phyloP scores from a whole-genome alignment of 2,888 invertebrate species.

The Netelia fuscicornis region DNA sequence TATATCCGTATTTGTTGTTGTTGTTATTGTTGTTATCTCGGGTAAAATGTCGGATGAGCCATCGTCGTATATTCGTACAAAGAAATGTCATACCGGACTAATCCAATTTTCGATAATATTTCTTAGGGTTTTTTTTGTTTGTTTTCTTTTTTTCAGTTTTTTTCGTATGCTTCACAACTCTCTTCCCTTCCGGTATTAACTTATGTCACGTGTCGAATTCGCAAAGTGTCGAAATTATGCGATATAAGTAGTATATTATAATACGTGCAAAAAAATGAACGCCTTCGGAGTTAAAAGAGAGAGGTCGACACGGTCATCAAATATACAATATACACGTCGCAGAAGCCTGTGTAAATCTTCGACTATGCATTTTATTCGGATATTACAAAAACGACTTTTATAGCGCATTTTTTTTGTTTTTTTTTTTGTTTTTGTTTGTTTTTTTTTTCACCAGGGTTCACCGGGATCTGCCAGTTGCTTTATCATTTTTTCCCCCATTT shows the following conservation, averaged over 20 bases:
- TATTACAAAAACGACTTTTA: conserved; percentile 82
- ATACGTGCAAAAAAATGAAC: no score
- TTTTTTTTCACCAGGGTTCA: conserved; percentile 69
- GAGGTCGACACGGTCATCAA: conserved; percentile 52
- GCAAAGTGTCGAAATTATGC: no score
- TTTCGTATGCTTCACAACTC: conserved; percentile 34
- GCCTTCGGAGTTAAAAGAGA: no score
- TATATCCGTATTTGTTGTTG: neutral
- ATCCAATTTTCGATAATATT: neutral
- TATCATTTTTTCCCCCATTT: conserved; percentile 37
- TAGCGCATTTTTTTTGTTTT: conserved; percentile 74
- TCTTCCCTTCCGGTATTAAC: no score
- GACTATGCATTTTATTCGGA: conserved; percentile 82
- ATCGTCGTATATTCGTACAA: no score
- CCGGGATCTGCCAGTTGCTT: conserved; percentile 75
- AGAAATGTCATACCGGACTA: neutral
- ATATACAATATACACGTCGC: conserved; percentile 34
- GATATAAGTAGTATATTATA: no score
- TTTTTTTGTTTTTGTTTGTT: no score
- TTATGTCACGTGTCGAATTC: no score
- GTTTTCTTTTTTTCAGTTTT: conserved; percentile 62
- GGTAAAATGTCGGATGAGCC: no score
- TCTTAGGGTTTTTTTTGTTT: conserved; percentile 43
- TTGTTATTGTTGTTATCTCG: no score
- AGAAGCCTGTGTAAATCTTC: conserved; percentile 72